Base-by-base conservation (phyloP, 2,888 invertebrate genomes). In the Pollenia angustigena region DNA sequence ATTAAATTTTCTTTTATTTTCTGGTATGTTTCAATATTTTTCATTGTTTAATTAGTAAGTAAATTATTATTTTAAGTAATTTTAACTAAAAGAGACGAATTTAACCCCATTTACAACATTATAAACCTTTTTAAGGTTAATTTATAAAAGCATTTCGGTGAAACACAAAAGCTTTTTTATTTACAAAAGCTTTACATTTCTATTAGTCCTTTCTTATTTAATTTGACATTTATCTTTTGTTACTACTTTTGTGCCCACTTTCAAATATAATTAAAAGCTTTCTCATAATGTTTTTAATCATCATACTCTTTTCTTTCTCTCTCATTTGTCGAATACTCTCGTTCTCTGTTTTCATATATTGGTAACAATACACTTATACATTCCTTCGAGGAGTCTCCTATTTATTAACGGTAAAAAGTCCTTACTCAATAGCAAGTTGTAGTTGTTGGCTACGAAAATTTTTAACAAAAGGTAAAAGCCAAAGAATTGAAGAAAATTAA, bases 151-250 rank as follows among this genome's bases (percentile, higher is more conserved):
- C 60, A 66, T 66, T 62, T 56, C n/a, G n/a, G 3, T 56, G 6
- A 32, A 6, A 32, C 4, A 32, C 32, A 32, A 32, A 71, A 74
- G 56, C 78, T 76, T 64, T 78, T 48, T 32, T 16, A 60, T 56
- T 4, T 11, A 52, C 7, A 58, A 79, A 82, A 85, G 76, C 68
- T 85, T 11, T 78, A 23, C 9, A 16, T 42, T 69, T 46, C 44
- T 64, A 18, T 42, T 71, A 81, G 18, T 68, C 1, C 14, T 46
- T 60, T 52, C 16, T 60, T 69, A 50, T 60, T 48, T 78, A 64
- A 72, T 40, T 58, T 86, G 86, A 86, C 83, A 72, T 86, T 86
- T 82, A 85, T 68, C 79, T 48, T 23, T 74, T 75, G 74, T 68
- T 82, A 40, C 56, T 72, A 32, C 32, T 16, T 82, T 64, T 74